Percentiles rank a stretch among this genome's conserved stretches.
These are phyloP conservation scores for Sebastes wilsoni DNA, from an alignment of 2,797 vertebrate species.

Conservation along the genomic window DNA sequence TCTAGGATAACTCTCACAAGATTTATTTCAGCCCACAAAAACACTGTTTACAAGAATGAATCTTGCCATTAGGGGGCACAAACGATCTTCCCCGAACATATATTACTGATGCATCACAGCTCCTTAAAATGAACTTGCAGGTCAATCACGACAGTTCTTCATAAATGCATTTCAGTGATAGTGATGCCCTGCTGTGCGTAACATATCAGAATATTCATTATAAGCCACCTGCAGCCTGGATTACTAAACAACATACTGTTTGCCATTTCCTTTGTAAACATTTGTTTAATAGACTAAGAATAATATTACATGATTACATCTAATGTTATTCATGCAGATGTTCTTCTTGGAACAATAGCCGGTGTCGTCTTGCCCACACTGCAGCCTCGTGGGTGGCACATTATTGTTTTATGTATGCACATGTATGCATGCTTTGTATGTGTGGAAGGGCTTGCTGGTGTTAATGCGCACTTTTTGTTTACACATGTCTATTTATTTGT, in stretches of 20 bases:
- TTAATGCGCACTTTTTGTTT: not conserved
- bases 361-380: not conserved
- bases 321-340: conserved; percentile 18
- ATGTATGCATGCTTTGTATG: not conserved
- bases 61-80: conserved; percentile 65
- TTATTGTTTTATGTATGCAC: conserved; percentile 17
- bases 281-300: conserved; percentile 31
- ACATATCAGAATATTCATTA: conserved; percentile 30
- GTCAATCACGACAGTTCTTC: conserved; percentile 15
- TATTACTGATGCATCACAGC: not conserved
- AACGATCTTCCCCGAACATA: conserved; percentile 6
- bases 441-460: not conserved
- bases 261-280: conserved; percentile 19
- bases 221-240: conserved; percentile 33
- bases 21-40: conserved; percentile 18
- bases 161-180: conserved; percentile 20
- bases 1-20: not conserved
- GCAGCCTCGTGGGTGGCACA: conserved; percentile 28
- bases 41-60: not conserved
- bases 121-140: conserved; percentile 6
- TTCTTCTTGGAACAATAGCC: conserved; percentile 12
- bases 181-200: conserved; percentile 4
- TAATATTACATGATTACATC: conserved; percentile 28
- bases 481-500: not conserved
- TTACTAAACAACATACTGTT: not conserved